Conservation (phyloP, 2,113 vertebrate species). For the Brachionichthys hirsutus region DNA sequence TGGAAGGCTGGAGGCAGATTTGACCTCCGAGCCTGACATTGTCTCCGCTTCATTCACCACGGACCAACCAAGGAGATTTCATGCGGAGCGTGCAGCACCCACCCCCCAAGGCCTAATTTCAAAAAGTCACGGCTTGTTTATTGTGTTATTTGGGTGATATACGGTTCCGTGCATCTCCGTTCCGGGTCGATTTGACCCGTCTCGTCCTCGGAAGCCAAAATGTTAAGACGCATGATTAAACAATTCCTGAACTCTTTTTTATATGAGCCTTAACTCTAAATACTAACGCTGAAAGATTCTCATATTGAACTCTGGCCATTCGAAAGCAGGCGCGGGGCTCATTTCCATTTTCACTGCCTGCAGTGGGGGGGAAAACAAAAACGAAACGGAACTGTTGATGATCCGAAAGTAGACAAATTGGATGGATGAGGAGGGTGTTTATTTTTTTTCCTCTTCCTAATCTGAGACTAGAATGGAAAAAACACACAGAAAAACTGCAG, state of each 20-base stretch:
- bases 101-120: slow-evolving; percentile 46
- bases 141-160: slow-evolving; percentile 25
- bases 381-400: slow-evolving; percentile 31
- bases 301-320: slow-evolving; percentile 48
- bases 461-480: slow-evolving; percentile 11
- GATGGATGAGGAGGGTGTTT: slow-evolving; percentile 21
- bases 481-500: slow-evolving; percentile 7
- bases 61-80: slow-evolving; percentile 45
- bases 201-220: slow-evolving; percentile 50
- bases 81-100: slow-evolving; percentile 20
- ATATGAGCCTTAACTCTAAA: slow-evolving; percentile 50
- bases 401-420: slow-evolving; percentile 41
- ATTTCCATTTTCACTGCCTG: slow-evolving; percentile 59
- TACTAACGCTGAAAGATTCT: slow-evolving; percentile 55
- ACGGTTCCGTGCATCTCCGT: slow-evolving; percentile 22
- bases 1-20: slow-evolving; percentile 31
- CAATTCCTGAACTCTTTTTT: slow-evolving; percentile 47
- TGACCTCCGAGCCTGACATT: slow-evolving; percentile 29
- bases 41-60: slow-evolving; percentile 29
- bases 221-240: slow-evolving; percentile 49
- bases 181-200: slow-evolving; percentile 55
- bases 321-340: slow-evolving; percentile 41
- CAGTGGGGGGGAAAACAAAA: no score
- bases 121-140: slow-evolving; percentile 19
- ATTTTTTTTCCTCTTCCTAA: slow-evolving; percentile 29